These are phyloP conservation scores for Sinelater perroti DNA, from an alignment of 2,888 invertebrate species.

Conservation along the genomic window DNA sequence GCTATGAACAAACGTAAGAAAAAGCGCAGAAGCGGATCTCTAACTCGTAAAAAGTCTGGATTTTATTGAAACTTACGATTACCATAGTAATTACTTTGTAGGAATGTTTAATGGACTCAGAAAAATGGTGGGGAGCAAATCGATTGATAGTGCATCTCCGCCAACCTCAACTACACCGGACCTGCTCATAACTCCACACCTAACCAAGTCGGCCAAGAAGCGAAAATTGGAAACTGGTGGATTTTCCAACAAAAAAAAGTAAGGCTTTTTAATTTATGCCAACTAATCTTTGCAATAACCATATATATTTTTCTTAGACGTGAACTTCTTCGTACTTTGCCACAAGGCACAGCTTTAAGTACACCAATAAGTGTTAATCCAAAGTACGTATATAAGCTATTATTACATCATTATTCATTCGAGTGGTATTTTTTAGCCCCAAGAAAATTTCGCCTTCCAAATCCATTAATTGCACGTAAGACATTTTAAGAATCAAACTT, in stretches of 20 bases:
- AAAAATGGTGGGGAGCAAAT: conserved; percentile 77
- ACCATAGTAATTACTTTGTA: conserved; percentile 51
- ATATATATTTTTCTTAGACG: conserved; percentile 63
- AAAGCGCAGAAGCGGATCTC: conserved; percentile 85
- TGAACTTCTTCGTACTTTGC: conserved; percentile 69
- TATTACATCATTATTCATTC: not conserved
- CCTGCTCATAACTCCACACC: conserved; percentile 64
- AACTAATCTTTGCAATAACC: conserved; percentile 12
- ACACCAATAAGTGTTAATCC: conserved; percentile 61
- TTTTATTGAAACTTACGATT: not conserved
- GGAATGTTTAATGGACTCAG: conserved; percentile 81
- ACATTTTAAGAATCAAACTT: not conserved
- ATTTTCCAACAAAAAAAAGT: conserved; percentile 76
- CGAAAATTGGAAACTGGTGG: conserved; percentile 70
- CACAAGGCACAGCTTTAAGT: conserved; percentile 65
- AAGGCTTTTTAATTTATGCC: conserved; percentile 40
- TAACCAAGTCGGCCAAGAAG: conserved; percentile 71
- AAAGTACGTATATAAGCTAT: conserved; percentile 64
- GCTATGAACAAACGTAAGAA: conserved; percentile 70
- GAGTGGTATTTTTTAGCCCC: conserved; percentile 46
- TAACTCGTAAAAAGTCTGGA: conserved; percentile 70
- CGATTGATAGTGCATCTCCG: conserved; percentile 62
- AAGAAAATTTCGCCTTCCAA: conserved; percentile 45
- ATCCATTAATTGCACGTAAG: conserved; percentile 16
- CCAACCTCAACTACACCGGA: conserved; percentile 55